phyloP scores from a whole-genome alignment of 2,888 invertebrate species.

The Oxycera nigricornis region DNA sequence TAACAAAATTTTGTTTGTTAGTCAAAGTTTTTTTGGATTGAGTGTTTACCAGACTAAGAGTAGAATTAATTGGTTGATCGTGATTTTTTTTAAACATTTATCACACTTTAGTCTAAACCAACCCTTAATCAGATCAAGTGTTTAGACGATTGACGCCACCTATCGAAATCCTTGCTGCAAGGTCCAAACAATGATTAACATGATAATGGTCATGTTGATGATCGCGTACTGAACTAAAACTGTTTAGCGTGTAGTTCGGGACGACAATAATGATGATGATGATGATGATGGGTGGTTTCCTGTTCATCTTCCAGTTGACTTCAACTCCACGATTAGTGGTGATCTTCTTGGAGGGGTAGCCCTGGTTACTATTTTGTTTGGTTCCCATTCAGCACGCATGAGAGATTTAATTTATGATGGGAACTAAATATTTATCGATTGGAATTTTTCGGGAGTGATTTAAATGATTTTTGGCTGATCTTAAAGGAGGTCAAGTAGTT shows the following conservation, averaged over 20 bases:
- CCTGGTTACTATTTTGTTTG: no score
- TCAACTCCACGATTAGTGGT: not conserved
- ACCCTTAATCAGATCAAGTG: not conserved
- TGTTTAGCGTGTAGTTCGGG: conserved; percentile 15
- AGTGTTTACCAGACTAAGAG: no score
- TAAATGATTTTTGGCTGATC: no score
- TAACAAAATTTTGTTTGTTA: no score
- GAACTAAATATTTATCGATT: no score
- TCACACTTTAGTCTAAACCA: not conserved
- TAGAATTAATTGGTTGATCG: no score
- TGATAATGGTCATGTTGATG: conserved; percentile 24
- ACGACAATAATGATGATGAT: conserved; percentile 18
- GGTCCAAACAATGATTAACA: not conserved
- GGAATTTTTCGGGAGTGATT: no score
- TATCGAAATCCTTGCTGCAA: not conserved
- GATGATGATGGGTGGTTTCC: conserved; percentile 32
- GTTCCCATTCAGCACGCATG: no score
- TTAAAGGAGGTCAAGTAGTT: no score
- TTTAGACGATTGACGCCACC: not conserved
- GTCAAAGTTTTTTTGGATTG: no score
- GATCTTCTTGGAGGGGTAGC: not conserved
- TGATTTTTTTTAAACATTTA: no score
- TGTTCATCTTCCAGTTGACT: conserved; percentile 23
- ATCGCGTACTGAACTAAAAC: conserved; percentile 3
- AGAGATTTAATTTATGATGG: no score